phyloP scores from a whole-genome alignment of 2,888 invertebrate species.

The Cryptophagus acutangulus region DNA sequence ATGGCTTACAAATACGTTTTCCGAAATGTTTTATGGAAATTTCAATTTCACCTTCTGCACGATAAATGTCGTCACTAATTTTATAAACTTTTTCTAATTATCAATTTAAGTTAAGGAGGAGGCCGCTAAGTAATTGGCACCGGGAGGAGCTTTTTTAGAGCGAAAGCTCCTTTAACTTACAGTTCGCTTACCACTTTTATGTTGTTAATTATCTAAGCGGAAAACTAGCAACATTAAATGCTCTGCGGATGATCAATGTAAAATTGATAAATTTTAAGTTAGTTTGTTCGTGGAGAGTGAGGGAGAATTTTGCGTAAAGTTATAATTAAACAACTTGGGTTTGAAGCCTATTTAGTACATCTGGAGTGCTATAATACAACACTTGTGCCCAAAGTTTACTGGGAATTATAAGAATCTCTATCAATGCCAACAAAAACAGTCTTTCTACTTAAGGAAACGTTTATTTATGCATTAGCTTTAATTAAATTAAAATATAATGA shows the following conservation, averaged over 20 bases:
- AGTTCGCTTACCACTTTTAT: too few species aligned
- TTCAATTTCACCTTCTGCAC: slow-evolving; percentile 16
- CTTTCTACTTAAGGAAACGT: too few species aligned
- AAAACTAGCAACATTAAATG: too few species aligned
- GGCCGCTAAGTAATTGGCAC: too few species aligned
- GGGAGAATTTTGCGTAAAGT: slow-evolving; percentile 11
- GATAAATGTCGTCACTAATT: slow-evolving; percentile 8
- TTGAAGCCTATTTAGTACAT: slow-evolving; percentile 10
- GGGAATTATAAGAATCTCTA: too few species aligned
- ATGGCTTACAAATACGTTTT: slow-evolving; percentile 23
- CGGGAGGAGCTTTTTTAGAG: too few species aligned
- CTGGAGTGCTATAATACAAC: slow-evolving; percentile 11
- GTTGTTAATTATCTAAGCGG: too few species aligned
- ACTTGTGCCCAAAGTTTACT: slow-evolving; percentile 9
- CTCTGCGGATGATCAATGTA: not conserved
- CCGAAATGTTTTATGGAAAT: slow-evolving; percentile 23
- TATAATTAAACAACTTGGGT: slow-evolving; percentile 14
- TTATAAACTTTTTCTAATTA: slow-evolving; percentile 1
- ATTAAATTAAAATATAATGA: too few species aligned
- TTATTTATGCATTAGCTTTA: too few species aligned
- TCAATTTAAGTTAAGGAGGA: slow-evolving; percentile 1
- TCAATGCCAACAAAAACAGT: too few species aligned
- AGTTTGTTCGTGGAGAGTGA: not conserved
- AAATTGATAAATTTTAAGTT: not conserved
- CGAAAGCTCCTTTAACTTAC: not conserved